These are phyloP conservation scores for Drosophila nigricruria DNA, from an alignment of 2,888 invertebrate species.

Conservation along the genomic window DNA sequence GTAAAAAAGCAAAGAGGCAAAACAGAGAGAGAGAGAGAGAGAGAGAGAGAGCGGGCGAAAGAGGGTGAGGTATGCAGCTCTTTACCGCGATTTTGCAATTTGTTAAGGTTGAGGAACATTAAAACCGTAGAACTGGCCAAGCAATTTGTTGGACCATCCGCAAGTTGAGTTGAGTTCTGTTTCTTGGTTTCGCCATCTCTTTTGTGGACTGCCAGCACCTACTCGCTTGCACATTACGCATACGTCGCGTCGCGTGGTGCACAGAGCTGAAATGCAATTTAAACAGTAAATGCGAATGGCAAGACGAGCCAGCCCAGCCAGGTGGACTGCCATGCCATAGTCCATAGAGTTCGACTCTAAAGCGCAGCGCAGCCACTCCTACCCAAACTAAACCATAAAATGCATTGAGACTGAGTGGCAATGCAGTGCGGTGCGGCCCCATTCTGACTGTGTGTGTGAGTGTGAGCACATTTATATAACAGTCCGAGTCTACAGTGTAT, in stretches of 20 bases:
- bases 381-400: slow-evolving; percentile 16
- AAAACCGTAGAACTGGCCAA: slow-evolving; percentile 35
- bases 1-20: background rate
- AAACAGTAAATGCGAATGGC: slow-evolving; percentile 48
- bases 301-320: slow-evolving; percentile 21
- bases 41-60: no score
- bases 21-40: background rate
- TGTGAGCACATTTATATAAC: slow-evolving; percentile 6
- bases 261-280: slow-evolving; percentile 49
- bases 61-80: slow-evolving; percentile 2
- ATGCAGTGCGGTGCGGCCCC: background rate
- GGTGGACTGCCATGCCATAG: slow-evolving; percentile 1
- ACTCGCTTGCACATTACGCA: slow-evolving; percentile 60
- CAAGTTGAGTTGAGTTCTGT: slow-evolving; percentile 21
- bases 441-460: slow-evolving; percentile 5
- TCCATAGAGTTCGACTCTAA: slow-evolving; percentile 1
- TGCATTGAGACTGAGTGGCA: background rate
- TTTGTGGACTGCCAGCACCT: slow-evolving; percentile 1
- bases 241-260: slow-evolving; percentile 61
- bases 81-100: slow-evolving; percentile 48
- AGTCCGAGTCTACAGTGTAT: slow-evolving; percentile 9
- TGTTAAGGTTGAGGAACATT: slow-evolving; percentile 41
- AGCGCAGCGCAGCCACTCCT: slow-evolving; percentile 10
- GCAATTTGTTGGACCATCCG: slow-evolving; percentile 48
- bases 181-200: slow-evolving; percentile 8